Conservation (phyloP, 1,140 invertebrate species). For the Drosophila chauvacae region DNA sequence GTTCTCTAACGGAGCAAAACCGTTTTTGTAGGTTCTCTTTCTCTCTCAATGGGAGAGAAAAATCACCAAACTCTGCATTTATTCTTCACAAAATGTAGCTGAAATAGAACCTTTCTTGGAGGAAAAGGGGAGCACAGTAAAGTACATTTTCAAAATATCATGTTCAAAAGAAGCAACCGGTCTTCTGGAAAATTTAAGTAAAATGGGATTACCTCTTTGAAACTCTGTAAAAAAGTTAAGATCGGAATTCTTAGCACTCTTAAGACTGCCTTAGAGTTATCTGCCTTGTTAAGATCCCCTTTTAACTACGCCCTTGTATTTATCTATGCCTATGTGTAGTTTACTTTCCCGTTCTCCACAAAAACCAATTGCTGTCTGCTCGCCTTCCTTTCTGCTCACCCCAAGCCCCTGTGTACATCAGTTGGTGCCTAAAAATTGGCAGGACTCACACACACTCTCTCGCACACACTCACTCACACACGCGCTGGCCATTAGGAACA, state of each 20-base stretch:
- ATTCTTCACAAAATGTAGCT: too few species aligned
- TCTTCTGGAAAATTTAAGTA: not conserved
- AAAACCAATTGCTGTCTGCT: slow-evolving; percentile 64
- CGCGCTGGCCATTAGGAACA: slow-evolving; percentile 61
- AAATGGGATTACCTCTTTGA: not conserved
- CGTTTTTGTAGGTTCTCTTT: too few species aligned
- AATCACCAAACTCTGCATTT: too few species aligned
- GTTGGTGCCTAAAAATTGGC: slow-evolving; percentile 52
- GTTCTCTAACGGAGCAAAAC: too few species aligned
- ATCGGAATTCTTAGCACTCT: too few species aligned
- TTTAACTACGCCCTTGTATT: slow-evolving; percentile 51
- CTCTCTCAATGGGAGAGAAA: too few species aligned
- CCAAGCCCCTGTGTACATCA: slow-evolving; percentile 28
- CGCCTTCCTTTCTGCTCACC: slow-evolving; percentile 26
- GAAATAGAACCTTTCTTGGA: too few species aligned
- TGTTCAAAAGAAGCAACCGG: not conserved
- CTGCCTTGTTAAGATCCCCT: not conserved
- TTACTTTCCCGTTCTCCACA: slow-evolving; percentile 37
- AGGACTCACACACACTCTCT: slow-evolving; percentile 21
- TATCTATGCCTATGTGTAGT: slow-evolving; percentile 73
- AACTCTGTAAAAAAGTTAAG: not conserved
- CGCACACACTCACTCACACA: slow-evolving; percentile 10
- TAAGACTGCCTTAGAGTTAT: not conserved
- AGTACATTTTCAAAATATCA: not conserved
- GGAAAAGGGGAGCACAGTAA: too few species aligned